Evolutionary conservation across 2,888 invertebrate species (phyloP), one percentile per base, ranked within the genome.

Genomic region (Orthonevra nobilis): DNA sequence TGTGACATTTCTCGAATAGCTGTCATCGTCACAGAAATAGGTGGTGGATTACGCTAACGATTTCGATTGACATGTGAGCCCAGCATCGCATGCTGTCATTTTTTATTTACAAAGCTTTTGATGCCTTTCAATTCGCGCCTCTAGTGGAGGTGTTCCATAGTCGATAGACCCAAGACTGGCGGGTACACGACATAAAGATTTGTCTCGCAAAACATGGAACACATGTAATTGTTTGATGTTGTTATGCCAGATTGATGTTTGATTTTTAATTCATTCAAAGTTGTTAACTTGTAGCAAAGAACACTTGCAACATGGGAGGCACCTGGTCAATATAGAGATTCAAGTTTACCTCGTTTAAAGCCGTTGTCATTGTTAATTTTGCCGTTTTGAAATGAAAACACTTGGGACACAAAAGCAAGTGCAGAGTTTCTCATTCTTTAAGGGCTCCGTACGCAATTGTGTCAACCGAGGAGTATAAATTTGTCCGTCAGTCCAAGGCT

Each of bases 21-120:
- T 75, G 75, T 70, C 63, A 69, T 42, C 63, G 61, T 32, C 1
- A 14, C 23, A 58, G 40, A 70, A 64, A 30, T 60, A 60, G 52
- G 38, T 70, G 52, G 38, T 70, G 58, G 63, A 56, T 56, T 50
- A 50, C 38, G 44, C 50, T 72, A 70, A 58, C 64, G 70, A 70
- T 32, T 54, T 58, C 58, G 5, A 52, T 50, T 70, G 64, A 64
- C 58, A 70, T 64, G 72, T 70, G 58, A 70, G 70, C 70, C 58
- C 75, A 64, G 50, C 61, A 28, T n/a, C 10, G 15, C 19, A 6
- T 17, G 17, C 32, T 5, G 19, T 12, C 26, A 23, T 20, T 12
- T 19, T 42, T n/a, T n/a, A n/a, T n/a, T n/a, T n/a, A n/a, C n/a
- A n/a, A n/a, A n/a, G n/a, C n/a, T n/a, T n/a, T n/a, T n/a, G n/a